Conservation (phyloP, 2,797 vertebrate genomes). For the Scleropages formosus region DNA sequence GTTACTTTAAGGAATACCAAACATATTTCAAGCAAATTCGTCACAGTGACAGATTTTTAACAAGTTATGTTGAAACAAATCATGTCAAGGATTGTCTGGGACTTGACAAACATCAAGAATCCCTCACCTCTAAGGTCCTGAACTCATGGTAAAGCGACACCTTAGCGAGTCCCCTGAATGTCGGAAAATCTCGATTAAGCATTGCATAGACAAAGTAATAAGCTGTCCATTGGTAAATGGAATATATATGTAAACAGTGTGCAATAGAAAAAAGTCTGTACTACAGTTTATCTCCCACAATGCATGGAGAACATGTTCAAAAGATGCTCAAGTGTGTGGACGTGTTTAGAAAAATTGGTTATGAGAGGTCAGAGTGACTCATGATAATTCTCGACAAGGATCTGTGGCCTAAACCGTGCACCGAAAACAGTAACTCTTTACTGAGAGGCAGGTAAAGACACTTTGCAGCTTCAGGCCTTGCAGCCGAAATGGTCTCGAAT, state of each 20-base stretch:
- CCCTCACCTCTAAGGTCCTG: not conserved
- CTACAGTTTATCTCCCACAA: slow-evolving; percentile 33
- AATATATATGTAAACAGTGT: slow-evolving; percentile 30
- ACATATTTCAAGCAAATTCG: slow-evolving; percentile 47
- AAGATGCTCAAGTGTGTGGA: slow-evolving; percentile 26
- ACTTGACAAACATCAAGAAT: not conserved
- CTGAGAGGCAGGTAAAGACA: slow-evolving; percentile 60
- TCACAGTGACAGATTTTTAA: slow-evolving; percentile 43
- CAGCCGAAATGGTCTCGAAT: not conserved
- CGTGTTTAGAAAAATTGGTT: slow-evolving; percentile 30
- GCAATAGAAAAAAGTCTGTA: slow-evolving; percentile 33
- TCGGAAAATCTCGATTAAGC: slow-evolving; percentile 33
- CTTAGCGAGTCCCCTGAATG: slow-evolving; percentile 35
- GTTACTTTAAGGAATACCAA: slow-evolving; percentile 40
- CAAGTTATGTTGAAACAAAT: slow-evolving; percentile 27
- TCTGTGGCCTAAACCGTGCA: slow-evolving; percentile 40
- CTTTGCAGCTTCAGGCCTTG: slow-evolving; percentile 40
- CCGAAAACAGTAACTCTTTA: slow-evolving; percentile 49
- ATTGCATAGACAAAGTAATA: slow-evolving; percentile 27
- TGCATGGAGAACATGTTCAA: slow-evolving; percentile 30
- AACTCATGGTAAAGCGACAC: slow-evolving; percentile 33
- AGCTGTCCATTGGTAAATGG: slow-evolving; percentile 31
- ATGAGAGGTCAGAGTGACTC: slow-evolving; percentile 34
- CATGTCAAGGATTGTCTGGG: not conserved
- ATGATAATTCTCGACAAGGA: not conserved